phyloP scores from a whole-genome alignment of 2,888 invertebrate species.

The Dendrolimus houi region DNA sequence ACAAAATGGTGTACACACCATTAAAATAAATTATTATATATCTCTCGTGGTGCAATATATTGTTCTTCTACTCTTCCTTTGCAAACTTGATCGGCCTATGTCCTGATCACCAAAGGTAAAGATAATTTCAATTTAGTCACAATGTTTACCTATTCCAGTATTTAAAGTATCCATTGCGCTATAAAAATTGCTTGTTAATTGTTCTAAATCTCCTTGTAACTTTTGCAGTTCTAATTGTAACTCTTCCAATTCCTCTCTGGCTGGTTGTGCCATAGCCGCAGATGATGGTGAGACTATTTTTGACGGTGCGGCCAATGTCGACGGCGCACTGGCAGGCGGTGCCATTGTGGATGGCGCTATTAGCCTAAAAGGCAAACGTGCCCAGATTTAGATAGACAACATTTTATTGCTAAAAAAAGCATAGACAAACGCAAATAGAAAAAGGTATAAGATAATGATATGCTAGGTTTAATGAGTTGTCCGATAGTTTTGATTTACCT shows the following conservation, averaged over 20 bases:
- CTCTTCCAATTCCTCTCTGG: constrained; percentile 20
- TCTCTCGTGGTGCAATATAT: too few species aligned
- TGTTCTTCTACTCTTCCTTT: too few species aligned
- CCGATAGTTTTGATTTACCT: too few species aligned
- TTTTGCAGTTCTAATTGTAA: constrained; percentile 20
- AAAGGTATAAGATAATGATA: too few species aligned
- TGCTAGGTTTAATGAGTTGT: too few species aligned
- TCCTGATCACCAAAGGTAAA: too few species aligned
- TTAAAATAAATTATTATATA: too few species aligned
- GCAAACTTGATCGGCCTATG: too few species aligned
- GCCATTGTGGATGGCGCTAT: neutral
- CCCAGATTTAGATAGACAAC: too few species aligned
- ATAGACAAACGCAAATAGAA: too few species aligned
- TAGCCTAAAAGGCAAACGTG: neutral
- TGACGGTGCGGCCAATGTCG: neutral
- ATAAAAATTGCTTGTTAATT: constrained; percentile 25
- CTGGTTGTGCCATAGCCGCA: constrained; percentile 1
- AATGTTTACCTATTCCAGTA: constrained; percentile 3
- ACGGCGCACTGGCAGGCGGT: neutral
- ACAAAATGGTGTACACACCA: too few species aligned
- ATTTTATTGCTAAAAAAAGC: too few species aligned
- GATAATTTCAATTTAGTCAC: neutral
- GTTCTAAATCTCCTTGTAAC: constrained; percentile 30
- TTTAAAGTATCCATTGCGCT: constrained; percentile 9
- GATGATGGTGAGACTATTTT: neutral